Conservation (phyloP, 2,113 vertebrate species). For the Calyptommatus sinebrachiatus region DNA sequence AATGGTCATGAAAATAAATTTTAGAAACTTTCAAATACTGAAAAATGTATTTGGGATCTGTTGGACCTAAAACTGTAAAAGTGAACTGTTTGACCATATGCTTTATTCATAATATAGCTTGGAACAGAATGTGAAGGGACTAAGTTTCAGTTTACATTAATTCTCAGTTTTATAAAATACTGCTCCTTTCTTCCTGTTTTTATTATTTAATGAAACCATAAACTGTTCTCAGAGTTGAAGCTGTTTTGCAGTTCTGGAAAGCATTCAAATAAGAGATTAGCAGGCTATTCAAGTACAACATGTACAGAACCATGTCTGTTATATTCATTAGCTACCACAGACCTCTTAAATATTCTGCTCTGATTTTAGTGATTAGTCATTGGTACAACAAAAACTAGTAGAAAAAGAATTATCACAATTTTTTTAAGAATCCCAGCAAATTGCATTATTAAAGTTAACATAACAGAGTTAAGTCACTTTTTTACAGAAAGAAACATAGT, state of each 20-base stretch:
- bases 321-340: conserved; percentile 31
- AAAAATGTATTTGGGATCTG: neutral
- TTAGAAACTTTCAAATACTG: neutral
- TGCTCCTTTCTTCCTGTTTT: conserved; percentile 25
- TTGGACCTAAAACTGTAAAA: conserved; percentile 2
- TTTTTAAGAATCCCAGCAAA: conserved; percentile 2
- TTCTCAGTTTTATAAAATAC: conserved; percentile 29
- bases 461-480: neutral
- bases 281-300: conserved; percentile 33
- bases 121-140: conserved; percentile 20
- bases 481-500: too few relatives aligned
- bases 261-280: conserved; percentile 46
- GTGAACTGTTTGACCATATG: conserved; percentile 7
- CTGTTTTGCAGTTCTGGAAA: conserved; percentile 37
- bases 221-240: conserved; percentile 33
- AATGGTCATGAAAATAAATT: neutral
- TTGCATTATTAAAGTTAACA: neutral
- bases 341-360: conserved; percentile 24
- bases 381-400: conserved; percentile 1
- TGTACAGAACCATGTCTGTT: conserved; percentile 33
- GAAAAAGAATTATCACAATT: neutral
- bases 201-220: conserved; percentile 36
- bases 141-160: conserved; percentile 27
- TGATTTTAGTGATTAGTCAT: conserved; percentile 28
- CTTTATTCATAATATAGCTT: conserved; percentile 24